Conservation (phyloP, 1,140 invertebrate genomes). For the Bactericera cockerelli region DNA sequence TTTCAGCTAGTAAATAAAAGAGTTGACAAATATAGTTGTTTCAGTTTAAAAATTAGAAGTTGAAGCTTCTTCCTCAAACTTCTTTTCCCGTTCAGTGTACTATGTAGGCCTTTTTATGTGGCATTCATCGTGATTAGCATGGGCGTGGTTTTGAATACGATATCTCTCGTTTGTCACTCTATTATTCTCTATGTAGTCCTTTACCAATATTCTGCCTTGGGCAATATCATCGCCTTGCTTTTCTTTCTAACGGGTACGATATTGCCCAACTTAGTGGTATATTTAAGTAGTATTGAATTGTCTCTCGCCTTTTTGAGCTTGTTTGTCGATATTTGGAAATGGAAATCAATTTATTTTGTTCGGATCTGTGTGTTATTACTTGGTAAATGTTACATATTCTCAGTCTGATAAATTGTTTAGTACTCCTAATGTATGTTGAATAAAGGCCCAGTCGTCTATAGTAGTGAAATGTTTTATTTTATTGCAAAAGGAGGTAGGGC, state of each 20-base stretch:
- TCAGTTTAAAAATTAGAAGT: no score
- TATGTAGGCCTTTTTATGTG: no score
- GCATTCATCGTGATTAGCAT: no score
- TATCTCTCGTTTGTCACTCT: background rate
- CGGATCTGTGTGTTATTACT: background rate
- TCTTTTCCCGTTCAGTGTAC: no score
- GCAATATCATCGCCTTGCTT: background rate
- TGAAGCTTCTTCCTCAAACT: no score
- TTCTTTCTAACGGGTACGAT: background rate
- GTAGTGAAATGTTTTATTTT: background rate
- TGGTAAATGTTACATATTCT: background rate
- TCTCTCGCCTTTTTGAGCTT: background rate
- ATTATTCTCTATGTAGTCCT: background rate
- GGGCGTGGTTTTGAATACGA: background rate
- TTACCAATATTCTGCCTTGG: background rate
- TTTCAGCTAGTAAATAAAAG: no score
- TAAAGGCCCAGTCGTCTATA: background rate
- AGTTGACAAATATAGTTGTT: no score
- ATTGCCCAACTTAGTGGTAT: background rate
- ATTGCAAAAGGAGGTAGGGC: background rate
- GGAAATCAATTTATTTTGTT: background rate
- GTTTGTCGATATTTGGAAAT: background rate
- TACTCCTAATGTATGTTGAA: background rate
- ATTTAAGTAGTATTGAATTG: background rate
- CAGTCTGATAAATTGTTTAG: background rate